Base-by-base conservation (phyloP, 2,113 vertebrate genomes). In the Aptenodytes patagonicus region DNA sequence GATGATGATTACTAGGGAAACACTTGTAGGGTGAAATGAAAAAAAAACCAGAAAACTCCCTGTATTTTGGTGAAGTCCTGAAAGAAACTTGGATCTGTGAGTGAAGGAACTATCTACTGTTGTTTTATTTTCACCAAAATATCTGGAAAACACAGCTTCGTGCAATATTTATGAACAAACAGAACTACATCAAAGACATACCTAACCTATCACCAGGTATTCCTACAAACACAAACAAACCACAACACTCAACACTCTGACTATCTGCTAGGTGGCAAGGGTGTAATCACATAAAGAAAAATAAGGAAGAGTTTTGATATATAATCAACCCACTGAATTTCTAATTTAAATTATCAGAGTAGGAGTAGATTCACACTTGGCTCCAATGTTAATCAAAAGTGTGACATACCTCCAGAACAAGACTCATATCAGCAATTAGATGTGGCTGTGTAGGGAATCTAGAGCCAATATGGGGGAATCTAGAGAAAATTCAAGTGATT, bases 321-420 rank as follows among this genome's bases (percentile, higher is more conserved):
- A 44, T 68, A 36, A 71, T 64, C 94, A 93, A 90, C 82, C 78
- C 62, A 93, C 94, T 24, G 69, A 61, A 60, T 77, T 90, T 86
- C 57, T 96, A 79, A 88, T 88, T 96, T 92, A 90, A 95, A 92
- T 83, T 2, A 83, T 88, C 52, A 69, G 82, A 88, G 88, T 95
- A 77, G 94, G 95, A 93, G 79, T 92, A 85, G 14, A 65, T 93
- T 90, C 61, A 88, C 78, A 82, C 75, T 95, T 85, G 57, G 32
- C 32, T 93, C 51, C 52, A 64, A 15, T 71, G 70, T 71, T 94
- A 94, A 57, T 84, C 77, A 71, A 84, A 92, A 88, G 49, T 83
- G 70, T 8, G n/a, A 93, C 47, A 47, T 80, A 92, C 14, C 52
- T 85, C 62, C 34, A 80, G 42, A 82, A 34, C 4, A 88, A 76